Percentiles rank a stretch among this genome's conserved stretches.
These are phyloP conservation scores for Allolobophora icterica DNA, from an alignment of 2,888 invertebrate genomes.

Conservation along the genomic window DNA sequence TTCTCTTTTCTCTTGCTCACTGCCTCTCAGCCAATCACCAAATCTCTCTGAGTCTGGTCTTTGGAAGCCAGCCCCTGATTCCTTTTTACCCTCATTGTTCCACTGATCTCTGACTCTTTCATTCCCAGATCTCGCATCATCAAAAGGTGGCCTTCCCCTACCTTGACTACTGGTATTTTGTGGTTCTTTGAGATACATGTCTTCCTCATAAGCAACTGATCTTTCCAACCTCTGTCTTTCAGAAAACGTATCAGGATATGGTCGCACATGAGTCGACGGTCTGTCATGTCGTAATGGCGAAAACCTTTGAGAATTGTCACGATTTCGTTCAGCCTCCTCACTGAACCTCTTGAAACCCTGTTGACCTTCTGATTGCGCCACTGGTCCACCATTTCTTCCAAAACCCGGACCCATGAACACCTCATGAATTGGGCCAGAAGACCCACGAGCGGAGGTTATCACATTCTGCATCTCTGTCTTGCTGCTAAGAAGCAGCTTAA, in stretches of 20 bases:
- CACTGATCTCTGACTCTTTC: slow-evolving; percentile 21
- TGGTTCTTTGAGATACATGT: background rate
- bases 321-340: background rate
- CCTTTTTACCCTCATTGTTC: background rate
- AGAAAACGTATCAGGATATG: background rate
- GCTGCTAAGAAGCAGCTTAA: slow-evolving; percentile 88
- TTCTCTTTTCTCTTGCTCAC: background rate
- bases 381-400: background rate
- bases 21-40: background rate
- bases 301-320: slow-evolving; percentile 8
- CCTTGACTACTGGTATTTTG: background rate
- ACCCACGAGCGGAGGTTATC: slow-evolving; percentile 84
- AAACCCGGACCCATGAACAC: background rate
- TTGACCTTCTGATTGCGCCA: background rate
- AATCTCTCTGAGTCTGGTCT: background rate
- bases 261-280: background rate
- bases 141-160: background rate
- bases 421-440: slow-evolving; percentile 13
- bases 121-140: background rate
- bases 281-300: background rate
- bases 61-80: background rate
- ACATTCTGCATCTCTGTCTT: slow-evolving; percentile 80
- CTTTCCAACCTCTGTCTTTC: background rate
- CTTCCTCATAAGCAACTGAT: background rate
- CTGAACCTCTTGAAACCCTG: slow-evolving; percentile 3